A percentile compares a stretch with the other conserved stretches of the same genome.
These are phyloP conservation scores for Sylvilagus floridanus DNA, from an alignment of 2,797 vertebrate species.

Conservation along the genomic window DNA sequence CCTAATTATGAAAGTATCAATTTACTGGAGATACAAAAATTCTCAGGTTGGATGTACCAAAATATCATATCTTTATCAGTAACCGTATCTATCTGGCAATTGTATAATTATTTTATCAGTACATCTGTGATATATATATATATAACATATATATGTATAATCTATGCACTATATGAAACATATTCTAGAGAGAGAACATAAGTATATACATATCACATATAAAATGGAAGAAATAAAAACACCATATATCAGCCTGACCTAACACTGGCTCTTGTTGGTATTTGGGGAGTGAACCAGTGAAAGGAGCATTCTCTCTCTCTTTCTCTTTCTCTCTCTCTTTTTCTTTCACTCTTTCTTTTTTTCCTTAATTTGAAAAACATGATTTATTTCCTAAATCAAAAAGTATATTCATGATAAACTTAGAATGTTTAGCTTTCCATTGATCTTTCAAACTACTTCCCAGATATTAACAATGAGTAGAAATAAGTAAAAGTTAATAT, in stretches of 20 bases:
- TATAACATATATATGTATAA: no score
- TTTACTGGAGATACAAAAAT: neutral
- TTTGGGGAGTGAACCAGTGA: no score
- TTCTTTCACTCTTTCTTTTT: no score
- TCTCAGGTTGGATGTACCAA: neutral
- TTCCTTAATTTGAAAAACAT: constrained; percentile 85
- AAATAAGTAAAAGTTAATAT: constrained; percentile 84
- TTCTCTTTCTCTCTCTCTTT: no score
- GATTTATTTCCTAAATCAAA: constrained; percentile 88
- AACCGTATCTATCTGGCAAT: neutral
- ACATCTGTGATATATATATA: neutral
- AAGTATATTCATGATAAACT: constrained; percentile 83
- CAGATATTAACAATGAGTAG: constrained; percentile 84
- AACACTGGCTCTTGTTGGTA: no score
- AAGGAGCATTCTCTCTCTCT: no score
- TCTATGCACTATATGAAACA: no score
- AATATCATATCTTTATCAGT: neutral
- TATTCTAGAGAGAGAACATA: neutral
- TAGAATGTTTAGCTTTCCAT: constrained; percentile 86
- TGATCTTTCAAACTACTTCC: constrained; percentile 82
- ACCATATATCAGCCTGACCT: no score
- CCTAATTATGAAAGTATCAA: neutral
- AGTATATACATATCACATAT: neutral
- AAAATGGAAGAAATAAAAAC: neutral
- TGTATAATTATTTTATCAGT: no score